phyloP scores from a whole-genome alignment of 2,888 invertebrate genomes.

The Blera fallax region DNA sequence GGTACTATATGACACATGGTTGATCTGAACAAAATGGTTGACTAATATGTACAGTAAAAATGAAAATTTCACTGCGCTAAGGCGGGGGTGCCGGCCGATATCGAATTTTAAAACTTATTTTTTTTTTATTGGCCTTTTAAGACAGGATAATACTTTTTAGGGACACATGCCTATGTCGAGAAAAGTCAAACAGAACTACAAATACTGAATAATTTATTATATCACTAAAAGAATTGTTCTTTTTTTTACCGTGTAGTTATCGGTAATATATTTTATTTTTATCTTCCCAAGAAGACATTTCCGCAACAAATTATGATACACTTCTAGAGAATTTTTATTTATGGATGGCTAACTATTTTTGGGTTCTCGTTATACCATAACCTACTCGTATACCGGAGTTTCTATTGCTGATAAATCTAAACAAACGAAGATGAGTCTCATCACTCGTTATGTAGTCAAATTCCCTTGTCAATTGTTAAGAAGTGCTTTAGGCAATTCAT shows the following conservation, averaged over 20 bases:
- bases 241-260: neutral
- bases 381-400: neutral
- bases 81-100: too few relatives aligned
- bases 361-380: neutral
- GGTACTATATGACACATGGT: too few relatives aligned
- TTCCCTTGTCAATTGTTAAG: neutral
- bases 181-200: too few relatives aligned
- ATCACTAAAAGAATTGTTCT: neutral
- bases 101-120: too few relatives aligned
- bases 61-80: too few relatives aligned
- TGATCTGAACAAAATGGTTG: too few relatives aligned
- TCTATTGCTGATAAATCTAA: neutral
- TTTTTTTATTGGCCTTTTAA: too few relatives aligned
- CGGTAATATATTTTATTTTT: neutral
- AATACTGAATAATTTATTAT: neutral
- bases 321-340: neutral
- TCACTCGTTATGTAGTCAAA: slow-evolving; percentile 16
- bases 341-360: neutral
- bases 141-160: too few relatives aligned
- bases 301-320: neutral
- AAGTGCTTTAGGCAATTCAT: neutral
- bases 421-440: slow-evolving; percentile 1
- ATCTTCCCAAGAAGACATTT: neutral
- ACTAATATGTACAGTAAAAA: too few relatives aligned
- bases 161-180: too few relatives aligned